Evolutionary conservation across 2,113 vertebrate genomes (phyloP), one percentile per base, ranked within the genome.

Genomic region (Alligator mississippiensis): DNA sequence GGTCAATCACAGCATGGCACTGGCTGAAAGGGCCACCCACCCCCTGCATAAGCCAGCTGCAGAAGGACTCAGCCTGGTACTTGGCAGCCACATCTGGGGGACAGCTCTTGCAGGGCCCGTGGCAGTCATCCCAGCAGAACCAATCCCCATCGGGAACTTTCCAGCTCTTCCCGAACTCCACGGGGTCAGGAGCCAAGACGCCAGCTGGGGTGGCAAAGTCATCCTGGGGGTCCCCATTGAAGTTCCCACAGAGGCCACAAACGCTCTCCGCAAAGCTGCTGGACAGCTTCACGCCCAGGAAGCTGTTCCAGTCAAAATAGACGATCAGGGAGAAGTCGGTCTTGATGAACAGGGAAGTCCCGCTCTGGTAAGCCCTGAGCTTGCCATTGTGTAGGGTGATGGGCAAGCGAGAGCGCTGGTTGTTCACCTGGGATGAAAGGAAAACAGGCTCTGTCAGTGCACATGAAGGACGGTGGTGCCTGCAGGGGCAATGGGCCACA

Each of bases 241-340:
- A 94, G 47, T 97, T 94, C 7, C 97, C 94, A 0, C 97, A 98
- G 21, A 97, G 21, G 4, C 97, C 95, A 0, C 97, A 96, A 3
- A 96, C 74, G 4, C 83, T 93, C 28, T 84, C 80, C 0, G 38
- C 74, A 81, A 97, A 54, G 66, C 4, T 24, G 2, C 30, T 2
- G 0, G 97, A 92, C 70, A 99, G 74, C 22, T 92, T 95, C 47
- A 98, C 88, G 25, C 95, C 61, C n/a, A 98, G 84, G 9, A 82
- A 82, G 76, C 96, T 90, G 3, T 97, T 94, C 98, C 98, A 98
- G 88, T 98, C 92, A 3, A 98, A 98, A 12, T 95, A 77, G 24
- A 98, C 92, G 38, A 30, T 95, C 57, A 98, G 93, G 5, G 82
- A 93, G 92, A 98, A 98, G 81, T 94, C 62, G 0, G 95, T 95